A percentile compares a stretch with the other conserved stretches of the same genome.
Evolutionary conservation across 2,888 invertebrate species (phyloP).

Genomic region (Ceramica pisi): DNA sequence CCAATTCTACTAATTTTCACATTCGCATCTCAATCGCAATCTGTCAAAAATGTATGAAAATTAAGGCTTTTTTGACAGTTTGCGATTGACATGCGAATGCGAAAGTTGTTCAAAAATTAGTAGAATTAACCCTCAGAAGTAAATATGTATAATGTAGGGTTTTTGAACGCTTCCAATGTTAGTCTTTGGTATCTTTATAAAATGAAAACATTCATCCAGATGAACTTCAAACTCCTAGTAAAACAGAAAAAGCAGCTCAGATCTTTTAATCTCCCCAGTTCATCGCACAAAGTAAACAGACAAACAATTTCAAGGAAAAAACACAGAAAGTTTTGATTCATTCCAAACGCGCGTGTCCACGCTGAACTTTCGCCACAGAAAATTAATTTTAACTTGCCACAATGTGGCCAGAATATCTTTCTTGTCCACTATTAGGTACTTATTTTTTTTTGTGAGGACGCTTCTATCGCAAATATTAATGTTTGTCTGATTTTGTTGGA

Average conservation of each 20-base stretch:
- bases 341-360: conserved; percentile 28
- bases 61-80: too few relatives aligned
- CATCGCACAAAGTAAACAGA: conserved; percentile 9
- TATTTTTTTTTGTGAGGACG: neutral
- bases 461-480: neutral
- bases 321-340: conserved; percentile 43
- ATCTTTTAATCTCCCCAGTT: conserved; percentile 12
- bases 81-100: too few relatives aligned
- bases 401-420: conserved; percentile 28
- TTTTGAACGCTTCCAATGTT: too few relatives aligned
- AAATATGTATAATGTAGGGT: too few relatives aligned
- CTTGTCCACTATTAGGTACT: conserved; percentile 15
- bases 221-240: neutral
- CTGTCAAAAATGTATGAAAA: too few relatives aligned
- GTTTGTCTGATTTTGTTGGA: neutral
- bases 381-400: conserved; percentile 59
- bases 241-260: neutral
- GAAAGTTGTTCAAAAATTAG: too few relatives aligned
- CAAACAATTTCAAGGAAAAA: conserved; percentile 1
- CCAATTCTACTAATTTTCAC: too few relatives aligned
- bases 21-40: too few relatives aligned
- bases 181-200: too few relatives aligned
- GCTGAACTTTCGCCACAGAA: conserved; percentile 39
- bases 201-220: neutral
- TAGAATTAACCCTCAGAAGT: too few relatives aligned